phyloP scores from a whole-genome alignment of 1,140 invertebrate species.

The Patella vulgata region DNA sequence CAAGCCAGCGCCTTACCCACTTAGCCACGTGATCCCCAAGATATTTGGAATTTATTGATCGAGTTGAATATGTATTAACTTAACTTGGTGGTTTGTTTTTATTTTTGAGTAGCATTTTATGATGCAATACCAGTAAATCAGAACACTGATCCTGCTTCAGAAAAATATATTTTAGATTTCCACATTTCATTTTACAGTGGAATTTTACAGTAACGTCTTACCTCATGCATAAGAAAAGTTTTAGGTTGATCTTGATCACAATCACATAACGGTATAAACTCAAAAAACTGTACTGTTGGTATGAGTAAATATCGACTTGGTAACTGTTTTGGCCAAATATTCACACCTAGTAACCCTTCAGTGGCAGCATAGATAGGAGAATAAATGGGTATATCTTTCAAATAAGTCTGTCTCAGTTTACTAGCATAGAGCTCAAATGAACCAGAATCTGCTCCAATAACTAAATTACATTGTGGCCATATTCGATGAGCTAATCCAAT shows the following conservation, averaged over 20 bases:
- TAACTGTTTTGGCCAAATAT: constrained; percentile 53
- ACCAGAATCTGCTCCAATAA: constrained; percentile 58
- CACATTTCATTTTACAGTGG: too few relatives aligned
- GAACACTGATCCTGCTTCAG: too few relatives aligned
- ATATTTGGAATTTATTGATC: too few relatives aligned
- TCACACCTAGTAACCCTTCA: constrained; percentile 63
- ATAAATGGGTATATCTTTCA: constrained; percentile 56
- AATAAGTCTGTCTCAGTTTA: constrained; percentile 49
- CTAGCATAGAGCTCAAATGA: constrained; percentile 58
- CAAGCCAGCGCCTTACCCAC: too few relatives aligned
- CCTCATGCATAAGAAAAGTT: constrained; percentile 60
- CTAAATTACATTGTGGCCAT: constrained; percentile 59
- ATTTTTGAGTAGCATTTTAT: too few relatives aligned
- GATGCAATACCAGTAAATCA: too few relatives aligned
- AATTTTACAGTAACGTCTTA: too few relatives aligned
- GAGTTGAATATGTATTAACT: too few relatives aligned
- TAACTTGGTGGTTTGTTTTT: too few relatives aligned
- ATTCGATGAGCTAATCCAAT: constrained; percentile 53
- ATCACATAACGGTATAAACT: constrained; percentile 60
- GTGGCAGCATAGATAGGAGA: constrained; percentile 64
- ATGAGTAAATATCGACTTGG: constrained; percentile 55
- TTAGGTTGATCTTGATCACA: constrained; percentile 52
- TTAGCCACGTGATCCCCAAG: too few relatives aligned
- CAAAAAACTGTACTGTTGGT: constrained; percentile 59
- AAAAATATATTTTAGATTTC: too few relatives aligned